Conservation (phyloP, 2,113 vertebrate genomes). For the Saguinus midas region DNA sequence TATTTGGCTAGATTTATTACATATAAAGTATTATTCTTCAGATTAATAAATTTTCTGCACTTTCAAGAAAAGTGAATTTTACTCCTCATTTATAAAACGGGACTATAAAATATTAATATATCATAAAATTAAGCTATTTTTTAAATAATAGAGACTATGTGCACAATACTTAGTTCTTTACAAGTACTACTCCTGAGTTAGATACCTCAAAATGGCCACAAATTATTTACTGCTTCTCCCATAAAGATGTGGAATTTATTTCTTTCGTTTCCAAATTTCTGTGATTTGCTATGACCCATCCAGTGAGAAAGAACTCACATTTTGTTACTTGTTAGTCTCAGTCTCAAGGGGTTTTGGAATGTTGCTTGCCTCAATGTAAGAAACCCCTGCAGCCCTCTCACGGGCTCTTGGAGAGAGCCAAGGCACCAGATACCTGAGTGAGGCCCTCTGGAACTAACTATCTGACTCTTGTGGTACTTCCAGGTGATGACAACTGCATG, state of each 20-base stretch:
- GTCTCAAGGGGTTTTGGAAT: neutral
- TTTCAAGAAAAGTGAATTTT: neutral
- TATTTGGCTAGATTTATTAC: neutral
- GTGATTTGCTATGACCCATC: neutral
- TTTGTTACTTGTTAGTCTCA: neutral
- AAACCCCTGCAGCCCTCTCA: neutral
- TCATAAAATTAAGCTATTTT: neutral
- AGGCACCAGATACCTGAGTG: neutral
- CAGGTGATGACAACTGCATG: neutral
- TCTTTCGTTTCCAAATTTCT: neutral
- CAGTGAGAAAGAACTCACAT: neutral
- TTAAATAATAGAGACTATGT: neutral
- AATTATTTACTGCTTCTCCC: neutral
- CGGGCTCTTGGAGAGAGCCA: neutral
- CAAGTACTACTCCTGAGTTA: neutral
- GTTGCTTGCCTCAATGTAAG: neutral
- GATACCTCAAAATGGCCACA: neutral
- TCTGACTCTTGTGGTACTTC: neutral
- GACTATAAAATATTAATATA: neutral
- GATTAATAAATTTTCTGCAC: neutral
- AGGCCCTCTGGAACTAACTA: neutral
- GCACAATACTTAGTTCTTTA: neutral
- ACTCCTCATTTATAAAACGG: neutral
- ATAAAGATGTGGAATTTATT: neutral
- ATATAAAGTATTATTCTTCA: neutral